phyloP scores from a whole-genome alignment of 2,888 invertebrate genomes.

The Xylophagus ater region DNA sequence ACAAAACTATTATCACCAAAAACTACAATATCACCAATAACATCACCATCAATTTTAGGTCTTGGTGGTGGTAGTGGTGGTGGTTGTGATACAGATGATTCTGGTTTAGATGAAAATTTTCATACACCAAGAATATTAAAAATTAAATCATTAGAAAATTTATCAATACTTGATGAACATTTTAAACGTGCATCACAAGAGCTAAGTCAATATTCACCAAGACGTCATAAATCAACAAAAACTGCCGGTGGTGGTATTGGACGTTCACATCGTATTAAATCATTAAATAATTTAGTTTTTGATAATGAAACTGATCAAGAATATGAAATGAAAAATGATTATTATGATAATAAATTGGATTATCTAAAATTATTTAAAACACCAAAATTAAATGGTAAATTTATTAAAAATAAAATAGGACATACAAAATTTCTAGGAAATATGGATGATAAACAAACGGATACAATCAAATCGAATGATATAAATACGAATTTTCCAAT shows the following conservation, averaged over 20 bases:
- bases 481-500: conserved; percentile 36
- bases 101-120: conserved; percentile 36
- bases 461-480: too few relatives aligned
- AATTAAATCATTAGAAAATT: conserved; percentile 39
- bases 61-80: conserved; percentile 11
- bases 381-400: conserved; percentile 25
- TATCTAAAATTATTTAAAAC: too few relatives aligned
- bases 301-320: conserved; percentile 29
- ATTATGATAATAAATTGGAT: too few relatives aligned
- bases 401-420: conserved; percentile 35
- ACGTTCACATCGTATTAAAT: too few relatives aligned
- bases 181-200: conserved; percentile 35
- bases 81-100: conserved; percentile 27
- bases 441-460: too few relatives aligned
- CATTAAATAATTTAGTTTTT: conserved; percentile 34
- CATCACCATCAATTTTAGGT: conserved; percentile 23
- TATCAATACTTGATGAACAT: conserved; percentile 36
- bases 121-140: conserved; percentile 35
- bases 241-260: conserved; percentile 9
- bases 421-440: conserved; percentile 39
- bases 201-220: conserved; percentile 35
- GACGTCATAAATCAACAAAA: too few relatives aligned
- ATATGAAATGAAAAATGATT: conserved; percentile 29
- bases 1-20: conserved; percentile 22
- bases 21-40: conserved; percentile 22